A percentile compares a stretch with the other conserved stretches of the same genome.
Conservation (phyloP, 2,888 invertebrate genomes). For the Leptopilina syphax region DNA sequence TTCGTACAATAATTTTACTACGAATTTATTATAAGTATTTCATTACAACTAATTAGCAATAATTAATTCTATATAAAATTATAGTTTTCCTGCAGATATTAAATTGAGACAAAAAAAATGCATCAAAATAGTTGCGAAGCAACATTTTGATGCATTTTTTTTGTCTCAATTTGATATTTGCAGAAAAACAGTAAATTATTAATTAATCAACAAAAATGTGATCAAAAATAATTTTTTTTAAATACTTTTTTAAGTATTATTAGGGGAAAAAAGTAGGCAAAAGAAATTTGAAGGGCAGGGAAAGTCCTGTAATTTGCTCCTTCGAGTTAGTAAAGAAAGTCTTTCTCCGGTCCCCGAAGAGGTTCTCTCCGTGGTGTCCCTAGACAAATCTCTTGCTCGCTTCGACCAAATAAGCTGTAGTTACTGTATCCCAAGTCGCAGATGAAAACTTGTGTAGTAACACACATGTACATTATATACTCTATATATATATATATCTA, state of each 20-base stretch:
- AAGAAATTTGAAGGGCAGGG: constrained; percentile 41
- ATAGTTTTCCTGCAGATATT: too few relatives aligned
- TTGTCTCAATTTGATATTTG: too few relatives aligned
- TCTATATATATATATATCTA: too few relatives aligned
- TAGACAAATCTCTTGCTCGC: constrained; percentile 35
- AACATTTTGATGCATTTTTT: too few relatives aligned
- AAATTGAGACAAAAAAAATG: too few relatives aligned
- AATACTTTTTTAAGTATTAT: not conserved
- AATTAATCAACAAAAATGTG: too few relatives aligned
- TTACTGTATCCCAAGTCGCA: constrained; percentile 30
- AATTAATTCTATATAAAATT: too few relatives aligned
- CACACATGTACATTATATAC: not conserved
- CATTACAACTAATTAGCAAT: too few relatives aligned
- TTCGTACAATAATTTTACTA: too few relatives aligned
- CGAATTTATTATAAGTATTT: too few relatives aligned
- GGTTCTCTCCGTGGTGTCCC: constrained; percentile 43
- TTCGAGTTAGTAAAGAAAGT: constrained; percentile 24
- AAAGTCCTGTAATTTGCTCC: constrained; percentile 18
- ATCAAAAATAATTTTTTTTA: not conserved
- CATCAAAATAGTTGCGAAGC: too few relatives aligned
- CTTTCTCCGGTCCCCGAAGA: constrained; percentile 46
- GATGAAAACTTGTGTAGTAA: constrained; percentile 16
- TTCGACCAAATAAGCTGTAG: constrained; percentile 13
- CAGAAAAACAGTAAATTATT: too few relatives aligned
- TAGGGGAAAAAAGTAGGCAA: not conserved